These are phyloP conservation scores for Tapirus indicus DNA, from an alignment of 2,797 vertebrate species.

Conservation along the genomic window DNA sequence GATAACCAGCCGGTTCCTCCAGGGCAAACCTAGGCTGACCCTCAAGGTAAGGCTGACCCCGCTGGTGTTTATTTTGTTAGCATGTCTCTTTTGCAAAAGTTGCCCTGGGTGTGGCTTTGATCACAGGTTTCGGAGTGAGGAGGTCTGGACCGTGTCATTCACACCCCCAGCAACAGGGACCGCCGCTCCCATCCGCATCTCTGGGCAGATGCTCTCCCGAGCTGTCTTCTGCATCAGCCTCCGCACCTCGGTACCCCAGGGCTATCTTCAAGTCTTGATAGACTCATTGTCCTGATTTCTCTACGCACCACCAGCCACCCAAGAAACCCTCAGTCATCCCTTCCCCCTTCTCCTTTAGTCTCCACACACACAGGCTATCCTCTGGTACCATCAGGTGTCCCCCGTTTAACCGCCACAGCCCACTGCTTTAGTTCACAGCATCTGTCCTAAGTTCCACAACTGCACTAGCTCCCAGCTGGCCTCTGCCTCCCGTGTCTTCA, in stretches of 20 bases:
- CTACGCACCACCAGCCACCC: not conserved
- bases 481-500: not conserved
- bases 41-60: slow-evolving; percentile 88
- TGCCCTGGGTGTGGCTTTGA: not conserved
- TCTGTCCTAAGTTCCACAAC: not conserved
- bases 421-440: not conserved
- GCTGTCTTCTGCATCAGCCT: not conserved
- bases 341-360: not conserved
- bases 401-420: not conserved
- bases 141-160: not conserved
- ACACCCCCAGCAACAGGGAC: not conserved
- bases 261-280: not conserved
- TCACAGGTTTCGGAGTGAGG: not conserved
- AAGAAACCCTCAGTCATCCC: not conserved
- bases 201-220: not conserved
- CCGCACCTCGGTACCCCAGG: no score
- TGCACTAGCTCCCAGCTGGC: not conserved
- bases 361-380: not conserved
- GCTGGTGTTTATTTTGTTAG: fast-evolving
- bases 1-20: slow-evolving; percentile 93
- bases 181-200: not conserved
- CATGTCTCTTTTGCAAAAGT: not conserved
- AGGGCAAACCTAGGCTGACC: slow-evolving; percentile 94
- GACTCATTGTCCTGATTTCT: not conserved
- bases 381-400: fast-evolving